Evolutionary conservation across 2,888 invertebrate species (phyloP).

Genomic region (Nomada goodeniana): DNA sequence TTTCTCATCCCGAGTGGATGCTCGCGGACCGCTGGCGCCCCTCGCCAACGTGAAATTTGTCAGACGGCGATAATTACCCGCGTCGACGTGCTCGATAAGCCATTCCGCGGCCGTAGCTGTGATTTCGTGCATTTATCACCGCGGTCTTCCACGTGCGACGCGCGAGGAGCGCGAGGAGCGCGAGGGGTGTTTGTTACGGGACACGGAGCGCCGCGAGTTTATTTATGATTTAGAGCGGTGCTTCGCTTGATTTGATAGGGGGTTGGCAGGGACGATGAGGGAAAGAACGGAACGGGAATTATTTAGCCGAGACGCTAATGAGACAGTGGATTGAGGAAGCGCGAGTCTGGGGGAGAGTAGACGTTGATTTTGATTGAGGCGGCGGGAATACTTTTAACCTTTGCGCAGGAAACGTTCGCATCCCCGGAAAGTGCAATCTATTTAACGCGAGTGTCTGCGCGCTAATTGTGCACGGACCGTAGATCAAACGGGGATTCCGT

Average conservation of each 20-base stretch:
- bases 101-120: conserved; percentile 12
- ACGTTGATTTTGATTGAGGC: background rate
- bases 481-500: too few species aligned
- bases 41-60: conserved; percentile 46
- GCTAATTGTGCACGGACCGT: too few species aligned
- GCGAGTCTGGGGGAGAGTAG: too few species aligned
- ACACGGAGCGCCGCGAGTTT: conserved; percentile 14
- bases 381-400: too few species aligned
- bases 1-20: conserved; percentile 65
- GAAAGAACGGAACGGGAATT: background rate
- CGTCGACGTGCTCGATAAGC: conserved; percentile 49
- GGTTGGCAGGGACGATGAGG: background rate
- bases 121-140: conserved; percentile 46
- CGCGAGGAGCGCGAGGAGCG: background rate
- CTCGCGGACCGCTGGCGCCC: conserved; percentile 39
- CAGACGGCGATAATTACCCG: conserved; percentile 53
- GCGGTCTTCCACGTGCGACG: conserved; percentile 5
- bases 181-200: conserved; percentile 9
- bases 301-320: conserved; percentile 17
- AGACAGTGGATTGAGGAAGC: background rate
- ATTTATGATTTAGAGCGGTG: conserved; percentile 27
- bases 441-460: too few species aligned
- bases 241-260: background rate
- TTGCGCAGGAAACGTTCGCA: too few species aligned
- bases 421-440: too few species aligned